Conservation (phyloP, 1,140 invertebrate species). For the Paracyclopina nana region DNA sequence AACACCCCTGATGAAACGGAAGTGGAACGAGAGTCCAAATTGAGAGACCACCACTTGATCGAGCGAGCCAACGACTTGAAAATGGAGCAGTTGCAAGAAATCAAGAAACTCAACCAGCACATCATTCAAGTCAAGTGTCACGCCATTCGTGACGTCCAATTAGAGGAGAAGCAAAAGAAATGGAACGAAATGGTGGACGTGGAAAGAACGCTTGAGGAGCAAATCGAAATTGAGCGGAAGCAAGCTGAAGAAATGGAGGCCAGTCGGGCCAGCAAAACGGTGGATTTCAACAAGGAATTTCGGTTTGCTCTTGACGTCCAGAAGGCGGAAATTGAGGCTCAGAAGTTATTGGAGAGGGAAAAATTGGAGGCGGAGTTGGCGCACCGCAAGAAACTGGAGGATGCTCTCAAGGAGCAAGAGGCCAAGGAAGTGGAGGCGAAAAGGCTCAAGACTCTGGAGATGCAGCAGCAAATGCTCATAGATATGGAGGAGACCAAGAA, state of each 20-base stretch:
- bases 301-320: neutral
- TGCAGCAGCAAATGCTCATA: neutral
- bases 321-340: neutral
- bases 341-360: neutral
- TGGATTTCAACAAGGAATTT: neutral
- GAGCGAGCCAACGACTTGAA: neutral
- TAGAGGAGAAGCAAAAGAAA: neutral
- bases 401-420: neutral
- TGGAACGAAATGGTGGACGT: constrained; percentile 2
- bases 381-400: neutral
- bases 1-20: neutral
- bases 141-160: neutral
- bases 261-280: too few relatives aligned
- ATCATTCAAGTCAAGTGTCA: neutral
- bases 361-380: neutral
- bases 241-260: too few relatives aligned
- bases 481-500: neutral
- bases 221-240: neutral
- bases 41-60: neutral
- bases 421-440: neutral
- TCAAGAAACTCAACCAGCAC: constrained; percentile 1
- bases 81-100: neutral
- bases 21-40: neutral
- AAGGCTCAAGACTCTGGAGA: neutral
- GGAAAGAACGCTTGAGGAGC: neutral